Evolutionary conservation across 2,888 invertebrate species (phyloP).

Genomic region (Diarsia rubi): DNA sequence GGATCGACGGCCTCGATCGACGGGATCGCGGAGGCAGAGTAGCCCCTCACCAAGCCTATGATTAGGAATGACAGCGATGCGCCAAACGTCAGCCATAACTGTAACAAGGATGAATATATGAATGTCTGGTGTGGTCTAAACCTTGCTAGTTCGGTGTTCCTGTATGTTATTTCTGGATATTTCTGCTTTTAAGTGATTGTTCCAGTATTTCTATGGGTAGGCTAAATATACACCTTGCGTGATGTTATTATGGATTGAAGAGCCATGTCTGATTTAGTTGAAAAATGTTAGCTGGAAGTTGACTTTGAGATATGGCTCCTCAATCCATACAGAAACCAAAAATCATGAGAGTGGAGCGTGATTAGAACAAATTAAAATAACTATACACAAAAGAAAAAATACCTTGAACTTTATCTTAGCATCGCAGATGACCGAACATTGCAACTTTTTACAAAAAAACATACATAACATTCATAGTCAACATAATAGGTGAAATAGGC

Average conservation of each 20-base stretch:
- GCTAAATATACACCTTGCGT: not conserved
- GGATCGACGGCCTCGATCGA: slow-evolving; percentile 87
- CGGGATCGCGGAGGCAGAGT: slow-evolving; percentile 91
- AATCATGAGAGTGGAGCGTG: not conserved
- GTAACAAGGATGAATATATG: slow-evolving; percentile 66
- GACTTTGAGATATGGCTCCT: too few relatives aligned
- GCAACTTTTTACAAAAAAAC: not conserved
- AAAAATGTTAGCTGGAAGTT: not conserved
- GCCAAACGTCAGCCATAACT: slow-evolving; percentile 90
- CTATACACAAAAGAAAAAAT: not conserved
- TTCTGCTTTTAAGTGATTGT: slow-evolving; percentile 3
- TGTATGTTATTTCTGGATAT: slow-evolving; percentile 1
- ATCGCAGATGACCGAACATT: not conserved
- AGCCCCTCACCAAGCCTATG: slow-evolving; percentile 91
- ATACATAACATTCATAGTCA: not conserved
- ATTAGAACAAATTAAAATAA: not conserved
- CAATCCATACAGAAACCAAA: not conserved
- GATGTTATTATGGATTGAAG: not conserved
- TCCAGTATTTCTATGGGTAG: not conserved
- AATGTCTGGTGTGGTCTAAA: slow-evolving; percentile 31
- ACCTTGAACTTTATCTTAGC: not conserved
- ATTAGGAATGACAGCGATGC: slow-evolving; percentile 91
- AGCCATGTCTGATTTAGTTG: not conserved
- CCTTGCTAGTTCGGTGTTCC: slow-evolving; percentile 14
- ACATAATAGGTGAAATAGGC: slow-evolving; percentile 3